Base-by-base conservation (phyloP, 2,113 vertebrate genomes). In the Phoenicopterus ruber region DNA sequence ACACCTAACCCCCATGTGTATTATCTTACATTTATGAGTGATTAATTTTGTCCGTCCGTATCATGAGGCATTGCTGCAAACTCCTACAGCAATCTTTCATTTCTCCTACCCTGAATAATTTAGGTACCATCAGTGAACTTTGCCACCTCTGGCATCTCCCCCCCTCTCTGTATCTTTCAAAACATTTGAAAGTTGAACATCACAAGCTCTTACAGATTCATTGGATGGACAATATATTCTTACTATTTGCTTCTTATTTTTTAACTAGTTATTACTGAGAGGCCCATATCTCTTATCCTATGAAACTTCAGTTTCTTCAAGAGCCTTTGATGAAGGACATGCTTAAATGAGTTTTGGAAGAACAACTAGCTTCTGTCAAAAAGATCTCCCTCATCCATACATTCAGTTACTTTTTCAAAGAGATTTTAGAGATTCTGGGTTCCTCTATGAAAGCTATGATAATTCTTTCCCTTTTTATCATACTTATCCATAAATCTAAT, bases 1-100 rank as follows among this genome's bases (percentile, higher is more conserved):
- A 66, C 46, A 55, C 44, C 21, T 73, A 88, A 1, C 2, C 1
- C 0, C 17, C 4, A 10, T 13, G 6, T 10, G 9, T 50, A 57
- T 57, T 59, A 47, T 58, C 13, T 38, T 88, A 6, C 14, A 74
- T 62, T 91, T 86, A 76, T 71, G 38, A 55, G 24, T n/a, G 7
- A 44, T 16, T 42, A 71, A 76, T 67, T 71, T 72, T 66, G 31
- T 58, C 11, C 12, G 42, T 49, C 38, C 16, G 47, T 58, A 54
- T 67, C 80, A 58, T 7, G 31, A 92, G n/a, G 20, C 6, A 26
- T 54, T 62, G 67, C 21, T 65, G 31, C 38, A 36, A 58, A 7
- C 11, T 15, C 34, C 50, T 47, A 36, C 34, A 65, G 25, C 34
- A 28, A 70, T 40, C 38, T 58, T 76, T 52, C 36, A 31, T 70